Conservation (phyloP, 2,113 vertebrate species). For the Craseonycteris thonglongyai region DNA sequence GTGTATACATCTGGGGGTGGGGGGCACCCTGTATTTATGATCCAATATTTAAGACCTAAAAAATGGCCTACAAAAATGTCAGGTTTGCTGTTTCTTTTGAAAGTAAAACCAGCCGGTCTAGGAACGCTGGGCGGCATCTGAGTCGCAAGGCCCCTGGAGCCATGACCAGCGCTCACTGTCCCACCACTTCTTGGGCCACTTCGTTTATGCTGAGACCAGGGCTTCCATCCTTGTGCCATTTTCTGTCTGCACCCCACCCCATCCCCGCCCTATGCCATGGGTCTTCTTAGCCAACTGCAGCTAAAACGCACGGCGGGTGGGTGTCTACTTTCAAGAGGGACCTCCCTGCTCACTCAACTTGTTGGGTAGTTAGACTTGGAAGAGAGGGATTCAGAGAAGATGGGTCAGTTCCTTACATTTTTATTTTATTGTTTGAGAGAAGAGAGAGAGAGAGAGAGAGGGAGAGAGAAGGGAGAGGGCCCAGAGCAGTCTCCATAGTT, state of each 20-base stretch:
- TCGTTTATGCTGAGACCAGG: not conserved
- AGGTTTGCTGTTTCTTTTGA: not conserved
- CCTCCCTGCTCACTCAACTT: not conserved
- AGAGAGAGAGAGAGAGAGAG: too few species aligned
- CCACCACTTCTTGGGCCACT: not conserved
- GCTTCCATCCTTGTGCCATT: not conserved
- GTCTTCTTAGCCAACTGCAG: not conserved
- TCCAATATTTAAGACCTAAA: not conserved
- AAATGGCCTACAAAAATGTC: not conserved
- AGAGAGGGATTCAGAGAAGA: not conserved
- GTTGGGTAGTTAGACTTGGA: not conserved
- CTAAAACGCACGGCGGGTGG: not conserved
- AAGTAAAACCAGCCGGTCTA: not conserved
- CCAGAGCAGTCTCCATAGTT: too few species aligned
- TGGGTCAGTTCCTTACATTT: not conserved
- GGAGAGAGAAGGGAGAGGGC: too few species aligned
- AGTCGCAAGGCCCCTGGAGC: not conserved
- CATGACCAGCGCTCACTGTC: not conserved
- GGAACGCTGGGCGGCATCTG: not conserved
- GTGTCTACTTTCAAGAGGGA: not conserved
- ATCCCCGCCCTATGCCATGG: not conserved
- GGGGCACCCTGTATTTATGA: not conserved
- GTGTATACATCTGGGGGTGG: too few species aligned
- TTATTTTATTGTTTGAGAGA: too few species aligned
- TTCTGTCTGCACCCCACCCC: not conserved